Base-by-base conservation (phyloP, 2,888 invertebrate genomes). In the Eilema caniola region DNA sequence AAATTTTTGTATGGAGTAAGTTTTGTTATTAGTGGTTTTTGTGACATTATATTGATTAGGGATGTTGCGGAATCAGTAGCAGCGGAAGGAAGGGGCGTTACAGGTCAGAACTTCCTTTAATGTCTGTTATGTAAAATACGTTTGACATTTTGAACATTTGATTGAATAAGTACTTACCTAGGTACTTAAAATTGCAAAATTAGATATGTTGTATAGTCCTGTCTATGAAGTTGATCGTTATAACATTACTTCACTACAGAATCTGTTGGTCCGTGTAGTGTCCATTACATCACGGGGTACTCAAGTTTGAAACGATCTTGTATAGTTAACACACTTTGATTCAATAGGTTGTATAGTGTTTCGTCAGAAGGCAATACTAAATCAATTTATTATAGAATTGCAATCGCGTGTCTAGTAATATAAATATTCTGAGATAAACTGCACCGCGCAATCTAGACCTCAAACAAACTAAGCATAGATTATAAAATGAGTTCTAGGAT, bases 31-130 rank as follows among this genome's bases (percentile, higher is more conserved):
- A 53, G 53, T n/a, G n/a, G 53, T n/a, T 53, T 41, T 53, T 53
- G 53, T 53, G 53, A 53, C 53, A 53, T 53, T 53, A 53, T n/a
- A 53, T 53, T 53, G n/a, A 53, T 8, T 3, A 53, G 53, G 53
- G 53, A 53, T 53, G 53, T 53, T 53, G 53, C 53, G 53, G 53
- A 20, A 53, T 53, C 53, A n/a, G 53, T 53, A n/a, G 53, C 53
- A 53, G n/a, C 53, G 53, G 53, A 53, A 53, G 53, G 53, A 53
- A 53, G 53, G 53, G 53, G 53, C 53, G 53, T 53, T 53, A n/a
- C n/a, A 53, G 53, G 53, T 53, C 53, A 53, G 8, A 53, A 53
- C 53, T 53, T 53, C 53, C 53, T 53, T 53, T 20, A 53, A 53
- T 53, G n/a, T 53, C 8, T n/a, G 53, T 53, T 53, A 53, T 53